Evolutionary conservation across 2,797 vertebrate genomes (phyloP), one percentile per base, ranked within the genome.

Genomic region (Hipposideros larvatus): DNA sequence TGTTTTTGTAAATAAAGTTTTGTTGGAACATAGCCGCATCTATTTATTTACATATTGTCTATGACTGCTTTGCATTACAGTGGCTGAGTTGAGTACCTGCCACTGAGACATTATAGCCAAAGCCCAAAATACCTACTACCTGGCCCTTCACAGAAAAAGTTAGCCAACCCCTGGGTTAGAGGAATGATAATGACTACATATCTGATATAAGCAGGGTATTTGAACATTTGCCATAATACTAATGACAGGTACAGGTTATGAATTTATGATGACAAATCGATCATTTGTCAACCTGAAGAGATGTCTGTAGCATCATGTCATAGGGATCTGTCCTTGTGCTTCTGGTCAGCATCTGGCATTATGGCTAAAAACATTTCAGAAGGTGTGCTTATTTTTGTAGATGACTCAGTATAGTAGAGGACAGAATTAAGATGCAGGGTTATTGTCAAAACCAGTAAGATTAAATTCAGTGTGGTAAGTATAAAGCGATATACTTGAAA

Each of bases 381-480:
- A 95, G 57, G 26, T 66, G 9, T 94, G 51, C 28, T 87, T 95
- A 85, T 61, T 90, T 96, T 90, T 93, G 15, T 97, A 59, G 80
- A 71, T 87, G 48, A 85, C 41, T 94, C 61, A 95, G 48, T 92
- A 78, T 13, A 90, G 34, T 77, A 88, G 77, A 78, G 80, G 34
- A 91, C 53, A 91, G 87, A 93, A 61, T 83, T 89, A 91, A 87
- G 79, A 93, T 92, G 95, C 74, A 97, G 19, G 46, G 79, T 93
- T 96, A 78, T 61, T 94, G 89, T 68, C 70, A 91, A 75, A 93
- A n/a, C 51, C 19, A 53, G 68, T 70, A 96, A 96, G 79, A 89
- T 91, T 93, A 83, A 91, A 94, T 96, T 96, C 31, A 65, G 11
- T 93, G 55, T 95, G 84, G 19, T 59, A 95, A 79, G 37, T 61